Evolutionary conservation across 1,140 invertebrate genomes (phyloP), one percentile per base, ranked within the genome.

Genomic region (Drepana arcuata): DNA sequence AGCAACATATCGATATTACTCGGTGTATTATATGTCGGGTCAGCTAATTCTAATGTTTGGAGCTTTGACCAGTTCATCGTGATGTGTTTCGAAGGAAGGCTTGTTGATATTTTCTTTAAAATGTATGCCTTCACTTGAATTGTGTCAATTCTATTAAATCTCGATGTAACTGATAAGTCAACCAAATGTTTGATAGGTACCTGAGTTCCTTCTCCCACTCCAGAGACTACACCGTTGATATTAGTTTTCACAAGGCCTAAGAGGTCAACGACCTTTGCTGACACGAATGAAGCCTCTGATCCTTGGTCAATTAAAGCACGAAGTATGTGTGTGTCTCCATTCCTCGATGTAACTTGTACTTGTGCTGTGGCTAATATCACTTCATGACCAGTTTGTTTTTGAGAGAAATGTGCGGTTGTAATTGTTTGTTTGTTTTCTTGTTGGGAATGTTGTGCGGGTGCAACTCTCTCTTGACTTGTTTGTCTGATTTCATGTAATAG

Each of bases 401-500:
- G 4, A 4, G 24, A 26, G 10, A 26, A 26, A 10, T 45, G 31
- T 13, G 31, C 24, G 7, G 32, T 10, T 12, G n/a, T n/a, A n/a
- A n/a, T n/a, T n/a, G n/a, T n/a, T n/a, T n/a, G n/a, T n/a, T n/a
- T n/a, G n/a, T n/a, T n/a, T n/a, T n/a, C n/a, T n/a, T n/a, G n/a
- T n/a, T n/a, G n/a, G n/a, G n/a, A n/a, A n/a, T n/a, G n/a, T n/a
- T n/a, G n/a, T n/a, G n/a, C n/a, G n/a, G n/a, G n/a, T n/a, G n/a
- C n/a, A n/a, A n/a, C n/a, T n/a, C n/a, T n/a, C n/a, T n/a, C n/a
- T n/a, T n/a, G n/a, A n/a, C n/a, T n/a, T n/a, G n/a, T n/a, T n/a
- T n/a, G n/a, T n/a, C n/a, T n/a, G n/a, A n/a, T 25, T 39, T 32
- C 23, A 41, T 54, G 46, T 27, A 54, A 31, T 18, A 54, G 34